A percentile compares a stretch with the other conserved stretches of the same genome.
Evolutionary conservation across 1,140 invertebrate genomes (phyloP).

Genomic region (Meloidogyne chitwoodi): DNA sequence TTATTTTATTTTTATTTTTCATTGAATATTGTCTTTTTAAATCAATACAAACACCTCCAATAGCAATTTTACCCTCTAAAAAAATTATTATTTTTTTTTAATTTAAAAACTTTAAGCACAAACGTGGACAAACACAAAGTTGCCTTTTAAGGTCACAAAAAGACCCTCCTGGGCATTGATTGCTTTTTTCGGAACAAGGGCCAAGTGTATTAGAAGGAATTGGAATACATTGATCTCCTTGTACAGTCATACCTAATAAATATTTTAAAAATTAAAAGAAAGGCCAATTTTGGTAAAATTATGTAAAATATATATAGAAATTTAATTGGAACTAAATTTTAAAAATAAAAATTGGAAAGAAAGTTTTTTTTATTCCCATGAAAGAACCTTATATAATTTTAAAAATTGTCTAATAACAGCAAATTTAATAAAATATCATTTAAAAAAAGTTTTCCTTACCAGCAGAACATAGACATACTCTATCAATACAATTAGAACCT

Average conservation of each 20-base stretch:
- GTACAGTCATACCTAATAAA: constrained; percentile 9
- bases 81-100: neutral
- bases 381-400: too few species aligned
- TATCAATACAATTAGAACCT: constrained; percentile 27
- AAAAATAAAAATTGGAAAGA: too few species aligned
- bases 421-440: too few species aligned
- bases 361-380: too few species aligned
- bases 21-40: neutral
- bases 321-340: too few species aligned
- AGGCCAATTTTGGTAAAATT: too few species aligned
- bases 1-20: neutral
- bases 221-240: constrained; percentile 4
- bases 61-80: constrained; percentile 44
- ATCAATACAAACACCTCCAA: constrained; percentile 38
- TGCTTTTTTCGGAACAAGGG: constrained; percentile 34
- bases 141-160: constrained; percentile 35
- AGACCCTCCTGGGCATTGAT: constrained; percentile 38
- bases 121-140: constrained; percentile 41
- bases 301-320: too few species aligned
- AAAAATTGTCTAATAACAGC: too few species aligned
- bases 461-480: constrained; percentile 31
- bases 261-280: neutral
- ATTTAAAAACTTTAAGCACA: neutral
- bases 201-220: constrained; percentile 34
- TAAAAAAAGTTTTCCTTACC: too few species aligned